These are phyloP conservation scores for Anthonomus grandis DNA, from an alignment of 1,140 invertebrate species.

Conservation along the genomic window DNA sequence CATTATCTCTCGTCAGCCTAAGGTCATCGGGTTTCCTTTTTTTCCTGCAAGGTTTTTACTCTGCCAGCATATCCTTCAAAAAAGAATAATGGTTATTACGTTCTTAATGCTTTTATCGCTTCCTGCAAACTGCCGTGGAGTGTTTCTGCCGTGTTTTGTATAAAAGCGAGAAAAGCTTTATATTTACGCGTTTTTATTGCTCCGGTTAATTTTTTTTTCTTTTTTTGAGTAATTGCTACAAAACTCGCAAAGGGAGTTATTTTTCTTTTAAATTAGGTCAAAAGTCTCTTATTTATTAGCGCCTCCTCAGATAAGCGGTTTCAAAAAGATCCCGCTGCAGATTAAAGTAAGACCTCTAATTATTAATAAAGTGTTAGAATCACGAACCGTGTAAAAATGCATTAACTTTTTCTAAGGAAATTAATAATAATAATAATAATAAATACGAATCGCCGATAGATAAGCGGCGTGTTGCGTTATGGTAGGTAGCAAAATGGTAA, in stretches of 20 bases:
- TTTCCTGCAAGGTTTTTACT: constrained; percentile 23
- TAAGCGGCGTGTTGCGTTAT: neutral
- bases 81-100: constrained; percentile 26
- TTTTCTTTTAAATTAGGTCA: no score
- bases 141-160: constrained; percentile 16
- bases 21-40: constrained; percentile 27
- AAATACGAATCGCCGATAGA: neutral
- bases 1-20: constrained; percentile 15
- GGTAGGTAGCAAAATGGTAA: neutral
- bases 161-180: no score
- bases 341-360: no score
- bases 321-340: no score
- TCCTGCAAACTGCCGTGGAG: constrained; percentile 17
- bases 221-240: no score
- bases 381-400: neutral
- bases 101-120: constrained; percentile 25
- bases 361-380: neutral
- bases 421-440: neutral
- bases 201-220: no score
- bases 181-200: no score
- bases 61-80: constrained; percentile 26
- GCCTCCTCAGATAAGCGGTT: no score
- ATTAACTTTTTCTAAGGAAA: neutral
- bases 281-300: no score
- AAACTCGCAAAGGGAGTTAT: no score